A percentile compares a stretch with the other conserved stretches of the same genome.
Evolutionary conservation across 2,888 invertebrate species (phyloP).

Genomic region (Rhaphigaster nebulosa): DNA sequence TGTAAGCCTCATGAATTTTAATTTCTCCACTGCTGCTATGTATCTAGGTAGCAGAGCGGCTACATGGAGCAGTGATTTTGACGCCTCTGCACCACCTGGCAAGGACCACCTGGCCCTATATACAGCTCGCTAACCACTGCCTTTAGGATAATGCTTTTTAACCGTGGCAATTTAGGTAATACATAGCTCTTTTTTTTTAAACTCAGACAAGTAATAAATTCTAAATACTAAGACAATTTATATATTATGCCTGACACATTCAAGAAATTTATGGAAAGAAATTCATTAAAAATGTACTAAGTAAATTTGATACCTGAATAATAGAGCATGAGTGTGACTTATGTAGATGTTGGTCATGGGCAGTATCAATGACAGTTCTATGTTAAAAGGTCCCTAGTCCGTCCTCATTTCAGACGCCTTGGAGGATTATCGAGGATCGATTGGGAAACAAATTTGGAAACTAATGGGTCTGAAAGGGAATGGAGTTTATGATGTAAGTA

Average conservation of each 20-base stretch:
- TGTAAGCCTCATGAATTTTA: conserved; percentile 28
- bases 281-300: too few species aligned
- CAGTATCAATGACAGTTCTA: too few species aligned
- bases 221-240: neutral
- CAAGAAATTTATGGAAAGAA: neutral
- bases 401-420: too few species aligned
- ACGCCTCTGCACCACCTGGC: conserved; percentile 2
- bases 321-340: too few species aligned
- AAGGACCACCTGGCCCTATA: neutral
- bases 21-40: neutral
- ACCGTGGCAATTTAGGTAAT: neutral
- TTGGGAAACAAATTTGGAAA: too few species aligned
- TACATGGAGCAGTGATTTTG: neutral
- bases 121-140: neutral
- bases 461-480: too few species aligned
- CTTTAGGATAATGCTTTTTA: conserved; percentile 4
- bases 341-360: too few species aligned
- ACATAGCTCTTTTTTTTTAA: neutral
- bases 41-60: neutral
- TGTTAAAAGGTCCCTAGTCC: too few species aligned
- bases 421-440: too few species aligned
- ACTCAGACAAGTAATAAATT: neutral
- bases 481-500: too few species aligned
- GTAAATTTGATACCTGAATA: too few species aligned
- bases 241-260: neutral